Conservation (phyloP, 2,113 vertebrate genomes). For the Cryptotis parvus region DNA sequence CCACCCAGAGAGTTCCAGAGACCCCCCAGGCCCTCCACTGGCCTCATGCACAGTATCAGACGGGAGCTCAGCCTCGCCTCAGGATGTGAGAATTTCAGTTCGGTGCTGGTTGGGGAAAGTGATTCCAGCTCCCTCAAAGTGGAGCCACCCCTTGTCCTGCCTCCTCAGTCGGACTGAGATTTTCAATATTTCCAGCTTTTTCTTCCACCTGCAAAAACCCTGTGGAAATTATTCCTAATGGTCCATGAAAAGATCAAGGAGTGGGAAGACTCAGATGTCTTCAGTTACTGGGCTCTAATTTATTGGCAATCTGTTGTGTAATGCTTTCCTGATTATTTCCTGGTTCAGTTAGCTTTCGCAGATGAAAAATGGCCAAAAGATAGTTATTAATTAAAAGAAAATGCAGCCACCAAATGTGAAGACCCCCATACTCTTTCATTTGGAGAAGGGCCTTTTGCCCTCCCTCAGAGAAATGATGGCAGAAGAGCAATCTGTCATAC, state of each 20-base stretch:
- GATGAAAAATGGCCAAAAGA: slow-evolving; percentile 67
- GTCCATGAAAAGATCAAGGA: slow-evolving; percentile 69
- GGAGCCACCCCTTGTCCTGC: not conserved
- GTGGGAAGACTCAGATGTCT: slow-evolving; percentile 50
- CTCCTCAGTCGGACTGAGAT: not conserved
- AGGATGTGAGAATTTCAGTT: not conserved
- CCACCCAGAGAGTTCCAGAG: no score
- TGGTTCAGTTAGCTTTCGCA: slow-evolving; percentile 49
- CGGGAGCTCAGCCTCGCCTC: no score
- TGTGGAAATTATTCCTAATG: slow-evolving; percentile 66
- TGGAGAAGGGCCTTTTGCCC: not conserved
- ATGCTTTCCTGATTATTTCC: slow-evolving; percentile 70
- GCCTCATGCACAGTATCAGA: no score
- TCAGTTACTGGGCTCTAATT: slow-evolving; percentile 48
- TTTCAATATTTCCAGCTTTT: slow-evolving; percentile 45
- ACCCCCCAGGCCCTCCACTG: no score
- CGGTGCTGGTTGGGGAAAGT: no score
- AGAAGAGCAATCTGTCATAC: not conserved
- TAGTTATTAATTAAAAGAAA: slow-evolving; percentile 75
- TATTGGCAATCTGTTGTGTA: slow-evolving; percentile 36
- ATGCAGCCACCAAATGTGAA: slow-evolving; percentile 61
- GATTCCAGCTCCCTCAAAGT: not conserved
- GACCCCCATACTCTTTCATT: slow-evolving; percentile 28
- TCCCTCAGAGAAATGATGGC: not conserved
- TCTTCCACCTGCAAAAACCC: slow-evolving; percentile 49